phyloP scores from a whole-genome alignment of 2,888 invertebrate species.

The Eupithecia insigniata region DNA sequence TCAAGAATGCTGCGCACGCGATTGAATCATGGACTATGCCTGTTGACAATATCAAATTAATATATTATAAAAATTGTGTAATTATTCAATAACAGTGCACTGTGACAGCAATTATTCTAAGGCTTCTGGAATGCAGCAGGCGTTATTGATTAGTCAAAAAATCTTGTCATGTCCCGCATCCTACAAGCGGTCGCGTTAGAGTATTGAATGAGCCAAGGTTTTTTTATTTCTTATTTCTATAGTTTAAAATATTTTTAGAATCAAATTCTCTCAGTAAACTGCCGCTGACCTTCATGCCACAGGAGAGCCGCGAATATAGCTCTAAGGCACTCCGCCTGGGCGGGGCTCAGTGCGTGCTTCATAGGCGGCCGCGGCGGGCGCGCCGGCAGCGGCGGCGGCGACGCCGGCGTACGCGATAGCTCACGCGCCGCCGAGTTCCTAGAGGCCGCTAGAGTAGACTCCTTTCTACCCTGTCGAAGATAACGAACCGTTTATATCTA shows the following conservation, averaged over 20 bases:
- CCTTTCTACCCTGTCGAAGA: not conserved
- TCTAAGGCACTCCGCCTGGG: constrained; percentile 95
- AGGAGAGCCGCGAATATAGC: constrained; percentile 97
- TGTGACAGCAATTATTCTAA: too few species aligned
- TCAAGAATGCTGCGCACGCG: constrained; percentile 98
- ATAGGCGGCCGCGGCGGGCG: constrained; percentile 69
- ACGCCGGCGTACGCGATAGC: constrained; percentile 68
- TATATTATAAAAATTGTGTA: not conserved
- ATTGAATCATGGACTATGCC: constrained; percentile 98
- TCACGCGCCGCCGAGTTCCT: not conserved
- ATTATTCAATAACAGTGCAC: too few species aligned
- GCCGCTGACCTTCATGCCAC: constrained; percentile 93
- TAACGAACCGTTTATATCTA: not conserved
- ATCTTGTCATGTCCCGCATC: too few species aligned
- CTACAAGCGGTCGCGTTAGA: too few species aligned
- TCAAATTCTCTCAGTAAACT: not conserved
- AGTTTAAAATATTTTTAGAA: too few species aligned
- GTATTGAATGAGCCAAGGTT: too few species aligned
- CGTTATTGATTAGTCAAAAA: too few species aligned
- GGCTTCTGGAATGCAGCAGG: too few species aligned
- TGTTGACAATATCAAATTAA: constrained; percentile 45
- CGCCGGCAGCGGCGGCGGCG: constrained; percentile 70
- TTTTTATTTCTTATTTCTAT: too few species aligned
- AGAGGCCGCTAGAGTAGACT: constrained; percentile 9
- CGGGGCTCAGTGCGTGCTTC: constrained; percentile 95